A percentile compares a stretch with the other conserved stretches of the same genome.
These are phyloP conservation scores for Scaptodrosophila lebanonensis DNA, from an alignment of 1,140 invertebrate genomes.

Conservation along the genomic window DNA sequence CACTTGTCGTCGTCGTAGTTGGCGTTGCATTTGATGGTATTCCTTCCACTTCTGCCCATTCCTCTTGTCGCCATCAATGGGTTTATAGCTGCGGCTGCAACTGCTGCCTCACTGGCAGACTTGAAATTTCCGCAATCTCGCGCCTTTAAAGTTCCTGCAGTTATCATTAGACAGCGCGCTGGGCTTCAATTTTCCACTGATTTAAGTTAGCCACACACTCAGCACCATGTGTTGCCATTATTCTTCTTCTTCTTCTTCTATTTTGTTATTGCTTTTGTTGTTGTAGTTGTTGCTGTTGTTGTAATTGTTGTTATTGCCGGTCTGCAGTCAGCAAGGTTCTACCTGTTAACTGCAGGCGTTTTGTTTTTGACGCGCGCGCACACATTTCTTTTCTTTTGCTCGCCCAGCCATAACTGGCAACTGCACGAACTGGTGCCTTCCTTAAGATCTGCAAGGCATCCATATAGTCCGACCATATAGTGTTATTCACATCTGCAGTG, in stretches of 20 bases:
- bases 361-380: conserved; percentile 44
- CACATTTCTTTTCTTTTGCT: conserved; percentile 35
- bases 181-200: conserved; percentile 67
- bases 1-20: conserved; percentile 59
- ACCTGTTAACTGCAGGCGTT: conserved; percentile 29
- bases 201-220: conserved; percentile 52
- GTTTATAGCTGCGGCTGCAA: conserved; percentile 17
- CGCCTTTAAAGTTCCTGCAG: conserved; percentile 68
- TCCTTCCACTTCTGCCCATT: not conserved
- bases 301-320: conserved; percentile 13
- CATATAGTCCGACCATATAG: too few species aligned
- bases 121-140: conserved; percentile 66
- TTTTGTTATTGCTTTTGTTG: not conserved
- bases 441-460: conserved; percentile 15
- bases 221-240: conserved; percentile 22
- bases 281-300: too few species aligned
- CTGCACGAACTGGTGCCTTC: conserved; percentile 56
- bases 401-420: conserved; percentile 50
- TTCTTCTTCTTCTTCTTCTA: not conserved
- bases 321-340: not conserved
- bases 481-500: conserved; percentile 8
- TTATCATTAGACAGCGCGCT: conserved; percentile 64
- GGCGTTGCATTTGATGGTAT: conserved; percentile 11
- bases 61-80: not conserved
- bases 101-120: conserved; percentile 26